phyloP scores from a whole-genome alignment of 2,113 vertebrate species.

The Centropus bengalensis region DNA sequence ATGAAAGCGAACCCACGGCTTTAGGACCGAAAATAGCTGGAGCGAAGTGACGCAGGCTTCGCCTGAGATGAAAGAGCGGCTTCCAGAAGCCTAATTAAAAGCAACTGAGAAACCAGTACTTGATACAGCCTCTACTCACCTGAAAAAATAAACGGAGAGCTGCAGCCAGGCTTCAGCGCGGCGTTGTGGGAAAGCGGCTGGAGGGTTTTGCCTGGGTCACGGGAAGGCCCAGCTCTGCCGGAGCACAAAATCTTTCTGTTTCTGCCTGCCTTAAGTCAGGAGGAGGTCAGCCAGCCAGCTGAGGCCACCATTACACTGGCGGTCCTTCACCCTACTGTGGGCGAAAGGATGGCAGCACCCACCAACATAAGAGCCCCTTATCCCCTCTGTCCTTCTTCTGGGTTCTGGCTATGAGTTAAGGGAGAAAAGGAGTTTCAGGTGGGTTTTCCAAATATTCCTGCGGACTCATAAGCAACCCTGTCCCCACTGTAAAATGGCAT shows the following conservation, averaged over 20 bases:
- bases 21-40: constrained; percentile 82
- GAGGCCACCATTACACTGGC: not conserved
- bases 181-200: constrained; percentile 78
- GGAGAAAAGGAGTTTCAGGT: not conserved
- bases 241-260: constrained; percentile 81
- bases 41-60: constrained; percentile 82
- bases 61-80: constrained; percentile 84
- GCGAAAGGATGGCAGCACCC: fast-evolving
- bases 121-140: constrained; percentile 89
- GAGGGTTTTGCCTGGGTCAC: constrained; percentile 78
- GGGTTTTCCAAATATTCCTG: not conserved
- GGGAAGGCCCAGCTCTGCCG: constrained; percentile 69
- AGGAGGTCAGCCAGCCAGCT: constrained; percentile 77
- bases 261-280: constrained; percentile 73
- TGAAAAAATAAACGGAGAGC: constrained; percentile 93
- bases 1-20: constrained; percentile 82
- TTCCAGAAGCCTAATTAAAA: constrained; percentile 93
- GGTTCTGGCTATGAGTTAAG: fast-evolving
- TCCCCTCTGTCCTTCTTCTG: fast-evolving
- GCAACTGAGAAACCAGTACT: constrained; percentile 89
- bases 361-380: fast-evolving
- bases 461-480: not conserved
- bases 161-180: constrained; percentile 69
- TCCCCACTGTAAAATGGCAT: not conserved
- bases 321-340: not conserved